Evolutionary conservation across 2,113 vertebrate genomes (phyloP).

Genomic region (Epinephelus lanceolatus): DNA sequence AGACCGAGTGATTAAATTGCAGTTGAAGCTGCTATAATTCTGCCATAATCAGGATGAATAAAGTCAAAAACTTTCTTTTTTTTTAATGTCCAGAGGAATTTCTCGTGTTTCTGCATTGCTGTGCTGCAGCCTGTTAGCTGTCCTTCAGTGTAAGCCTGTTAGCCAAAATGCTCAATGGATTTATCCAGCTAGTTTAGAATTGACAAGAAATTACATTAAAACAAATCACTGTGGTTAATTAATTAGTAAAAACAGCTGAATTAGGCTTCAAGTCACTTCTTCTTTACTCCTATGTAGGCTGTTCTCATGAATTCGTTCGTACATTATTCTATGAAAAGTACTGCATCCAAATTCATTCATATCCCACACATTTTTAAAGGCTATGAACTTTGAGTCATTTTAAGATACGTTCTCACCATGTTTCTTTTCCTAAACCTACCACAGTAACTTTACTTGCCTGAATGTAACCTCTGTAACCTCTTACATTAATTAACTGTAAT

Average conservation of each 20-base stretch:
- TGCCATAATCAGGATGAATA: background rate
- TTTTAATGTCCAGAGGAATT: background rate
- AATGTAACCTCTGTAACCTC: no score
- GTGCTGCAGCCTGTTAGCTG: background rate
- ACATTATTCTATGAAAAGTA: no score
- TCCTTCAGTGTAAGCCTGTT: background rate
- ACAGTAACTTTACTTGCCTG: no score
- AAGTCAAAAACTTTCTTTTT: background rate
- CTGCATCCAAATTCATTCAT: no score
- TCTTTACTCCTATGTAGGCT: background rate
- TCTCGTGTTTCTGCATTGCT: background rate
- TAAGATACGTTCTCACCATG: no score
- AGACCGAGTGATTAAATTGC: background rate
- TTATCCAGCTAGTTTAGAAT: background rate
- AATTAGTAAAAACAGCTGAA: background rate
- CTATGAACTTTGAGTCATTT: no score
- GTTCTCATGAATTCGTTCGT: no score
- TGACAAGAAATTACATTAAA: background rate
- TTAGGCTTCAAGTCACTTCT: background rate
- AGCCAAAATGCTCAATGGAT: background rate
- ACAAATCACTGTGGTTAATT: background rate
- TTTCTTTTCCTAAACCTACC: no score
- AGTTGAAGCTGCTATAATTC: background rate
- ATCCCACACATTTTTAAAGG: no score
- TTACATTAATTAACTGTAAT: no score